Evolutionary conservation across 2,113 vertebrate genomes (phyloP), one percentile per base, ranked within the genome.

Genomic region (Felis chaus): DNA sequence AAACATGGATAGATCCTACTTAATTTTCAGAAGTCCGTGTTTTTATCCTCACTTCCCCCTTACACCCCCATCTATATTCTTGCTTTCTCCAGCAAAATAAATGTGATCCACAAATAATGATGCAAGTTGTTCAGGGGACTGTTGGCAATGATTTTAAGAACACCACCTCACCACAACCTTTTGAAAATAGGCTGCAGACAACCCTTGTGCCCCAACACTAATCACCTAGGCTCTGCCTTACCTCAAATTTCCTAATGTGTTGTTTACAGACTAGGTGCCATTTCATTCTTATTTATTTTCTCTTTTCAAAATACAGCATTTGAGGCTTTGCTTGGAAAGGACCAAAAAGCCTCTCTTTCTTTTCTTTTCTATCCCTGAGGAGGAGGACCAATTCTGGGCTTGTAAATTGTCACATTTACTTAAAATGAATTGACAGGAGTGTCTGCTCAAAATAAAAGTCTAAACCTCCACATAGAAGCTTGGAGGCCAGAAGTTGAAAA

Each of bases 201-300:
- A 89, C 61, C n/a, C 45, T n/a, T 63, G 65, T 4, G 3, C 65
- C 83, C 79, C 83, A 66, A n/a, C 39, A 3, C 81, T 25, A 86
- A 81, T 76, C 48, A 69, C 48, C 7, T 65, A 19, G 5, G 5
- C 65, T 76, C 61, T 57, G 61, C 16, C 73, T 85, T 55, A 73
- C n/a, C 41, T 81, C 18, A 33, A 31, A 45, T 71, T 41, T 89
- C 36, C 81, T 29, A 18, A 16, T 5, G 69, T 19, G 9, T 1
- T 93, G 78, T 95, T 95, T 96, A 74, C 57, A 23, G 81, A 89
- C 53, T 15, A 25, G 81, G 69, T 95, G 91, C 73, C 85, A 86
- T 93, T 96, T 97, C 88, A 68, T 89, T 97, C 86, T 88, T 96
- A 91, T 76, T 97, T 88, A n/a, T 96, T 95, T 94, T 96, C 84